These are phyloP conservation scores for Chloroceryle aenea DNA, from an alignment of 2,113 vertebrate genomes.

Conservation along the genomic window DNA sequence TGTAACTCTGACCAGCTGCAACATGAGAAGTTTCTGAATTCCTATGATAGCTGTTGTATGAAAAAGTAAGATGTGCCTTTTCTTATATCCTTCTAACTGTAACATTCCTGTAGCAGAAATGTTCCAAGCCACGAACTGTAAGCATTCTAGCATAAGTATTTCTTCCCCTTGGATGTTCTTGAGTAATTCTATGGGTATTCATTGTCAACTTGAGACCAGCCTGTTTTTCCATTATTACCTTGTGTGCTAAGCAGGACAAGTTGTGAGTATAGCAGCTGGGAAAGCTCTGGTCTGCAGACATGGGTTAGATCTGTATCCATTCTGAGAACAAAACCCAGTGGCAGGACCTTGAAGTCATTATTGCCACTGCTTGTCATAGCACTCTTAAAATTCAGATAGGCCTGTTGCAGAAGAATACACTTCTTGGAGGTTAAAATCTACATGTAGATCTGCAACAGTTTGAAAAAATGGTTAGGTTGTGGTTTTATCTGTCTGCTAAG, in stretches of 20 bases:
- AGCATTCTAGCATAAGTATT: neutral
- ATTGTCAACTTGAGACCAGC: neutral
- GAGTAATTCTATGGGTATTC: neutral
- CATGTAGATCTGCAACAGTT: neutral
- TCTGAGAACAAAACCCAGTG: neutral
- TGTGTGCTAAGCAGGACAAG: neutral
- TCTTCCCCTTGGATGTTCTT: neutral
- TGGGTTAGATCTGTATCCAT: neutral
- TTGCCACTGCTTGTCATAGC: neutral
- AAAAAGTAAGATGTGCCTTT: neutral
- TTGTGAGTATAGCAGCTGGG: neutral
- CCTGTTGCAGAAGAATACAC: neutral
- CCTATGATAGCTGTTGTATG: neutral
- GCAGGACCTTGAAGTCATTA: neutral
- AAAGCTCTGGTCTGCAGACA: neutral
- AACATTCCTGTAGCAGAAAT: neutral
- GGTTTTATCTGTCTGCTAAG: neutral
- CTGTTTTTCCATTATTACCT: neutral
- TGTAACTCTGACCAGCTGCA: neutral
- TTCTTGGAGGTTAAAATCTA: neutral
- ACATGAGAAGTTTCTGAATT: neutral
- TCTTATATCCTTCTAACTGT: neutral
- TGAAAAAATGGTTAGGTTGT: neutral
- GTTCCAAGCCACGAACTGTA: neutral
- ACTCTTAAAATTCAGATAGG: neutral